Evolutionary conservation across 2,113 vertebrate species (phyloP), one percentile per base, ranked within the genome.

Genomic region (Phaethon lepturus): DNA sequence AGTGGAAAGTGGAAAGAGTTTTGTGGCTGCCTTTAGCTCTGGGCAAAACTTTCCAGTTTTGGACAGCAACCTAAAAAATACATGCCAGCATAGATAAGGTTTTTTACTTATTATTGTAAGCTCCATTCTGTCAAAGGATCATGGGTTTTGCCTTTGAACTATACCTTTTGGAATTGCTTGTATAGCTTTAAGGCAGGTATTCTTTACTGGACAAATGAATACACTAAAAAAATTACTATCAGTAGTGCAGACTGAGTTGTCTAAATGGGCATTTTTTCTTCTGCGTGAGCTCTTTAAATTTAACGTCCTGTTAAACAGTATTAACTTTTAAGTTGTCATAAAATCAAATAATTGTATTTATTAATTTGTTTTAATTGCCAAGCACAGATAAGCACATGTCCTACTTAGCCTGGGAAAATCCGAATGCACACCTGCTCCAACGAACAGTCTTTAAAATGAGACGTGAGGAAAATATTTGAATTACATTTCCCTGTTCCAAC

Each of bases 311-410:
- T 95, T 97, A 97, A 97, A 89, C 87, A 94, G 75, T 83, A 91
- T 97, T 97, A 98, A 97, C 96, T 98, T 98, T 97, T 94, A 97
- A 97, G 97, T 95, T 96, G 96, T 95, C 95, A 96, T 98, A 97
- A 98, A 98, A 94, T 95, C 92, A 95, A 97, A 97, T 97, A 98
- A 98, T 98, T 91, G n/a, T 95, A 97, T 98, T 98, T 98, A 98
- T 98, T 97, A 95, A 98, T 98, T 97, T 97, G 96, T 97, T 98
- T 98, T 97, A 97, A 98, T 98, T 96, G 97, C 74, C 67, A 97
- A 93, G 93, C 73, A 40, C 42, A 80, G 96, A 96, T 96, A 97
- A 97, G 94, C 96, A 94, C 95, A 91, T 80, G 92, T 94, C 95
- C 88, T 97, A 67, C 94, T 97, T 82, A 89, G 94, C 83, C 94